Conservation (phyloP, 2,888 invertebrate genomes). For the Noctua janthina region DNA sequence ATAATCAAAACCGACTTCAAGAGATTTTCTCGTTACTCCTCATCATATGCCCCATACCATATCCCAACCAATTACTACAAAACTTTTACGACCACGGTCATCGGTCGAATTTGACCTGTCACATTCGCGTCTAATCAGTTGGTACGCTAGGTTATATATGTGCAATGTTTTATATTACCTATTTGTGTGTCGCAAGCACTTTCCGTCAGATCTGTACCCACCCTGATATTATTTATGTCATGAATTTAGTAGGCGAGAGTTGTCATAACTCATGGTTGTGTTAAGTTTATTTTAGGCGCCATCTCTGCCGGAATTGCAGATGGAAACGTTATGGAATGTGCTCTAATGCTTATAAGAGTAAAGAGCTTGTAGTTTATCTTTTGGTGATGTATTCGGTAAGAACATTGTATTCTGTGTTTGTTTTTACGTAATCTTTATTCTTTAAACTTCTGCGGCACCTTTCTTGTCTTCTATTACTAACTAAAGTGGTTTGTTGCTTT, state of each 20-base stretch:
- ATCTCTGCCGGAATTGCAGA: slow-evolving; percentile 35
- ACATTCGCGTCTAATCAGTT: neutral
- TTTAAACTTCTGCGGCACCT: neutral
- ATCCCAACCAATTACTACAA: no score
- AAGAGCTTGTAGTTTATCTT: slow-evolving; percentile 20
- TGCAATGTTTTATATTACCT: neutral
- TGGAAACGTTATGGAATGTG: slow-evolving; percentile 33
- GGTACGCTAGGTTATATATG: neutral
- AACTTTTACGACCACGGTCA: neutral
- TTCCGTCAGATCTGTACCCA: neutral
- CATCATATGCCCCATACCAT: no score
- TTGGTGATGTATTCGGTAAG: slow-evolving; percentile 9
- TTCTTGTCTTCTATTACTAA: neutral
- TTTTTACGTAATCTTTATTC: neutral
- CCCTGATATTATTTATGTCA: slow-evolving; percentile 54
- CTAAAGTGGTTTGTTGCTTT: neutral
- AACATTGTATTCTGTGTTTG: neutral
- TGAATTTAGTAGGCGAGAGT: slow-evolving; percentile 51
- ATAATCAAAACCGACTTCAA: no score
- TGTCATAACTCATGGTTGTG: slow-evolving; percentile 55
- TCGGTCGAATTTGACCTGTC: neutral
- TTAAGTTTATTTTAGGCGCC: slow-evolving; percentile 50
- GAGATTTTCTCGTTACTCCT: no score
- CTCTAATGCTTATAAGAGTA: slow-evolving; percentile 7
- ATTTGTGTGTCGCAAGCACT: neutral